These are phyloP conservation scores for Okapia johnstoni DNA, from an alignment of 2,113 vertebrate genomes.

Conservation along the genomic window DNA sequence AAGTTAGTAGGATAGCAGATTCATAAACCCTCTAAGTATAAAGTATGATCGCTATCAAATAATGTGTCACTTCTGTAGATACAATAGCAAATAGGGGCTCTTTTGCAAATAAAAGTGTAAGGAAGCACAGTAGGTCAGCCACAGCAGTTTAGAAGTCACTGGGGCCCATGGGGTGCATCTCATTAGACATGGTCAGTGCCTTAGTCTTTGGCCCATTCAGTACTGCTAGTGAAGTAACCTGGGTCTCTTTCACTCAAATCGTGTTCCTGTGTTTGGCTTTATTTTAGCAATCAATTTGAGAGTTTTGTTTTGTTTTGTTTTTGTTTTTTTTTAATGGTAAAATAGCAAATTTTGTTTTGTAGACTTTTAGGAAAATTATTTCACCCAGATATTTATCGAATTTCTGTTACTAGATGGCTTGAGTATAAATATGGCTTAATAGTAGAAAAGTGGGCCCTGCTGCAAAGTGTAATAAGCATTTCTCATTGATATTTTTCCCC, in stretches of 20 bases:
- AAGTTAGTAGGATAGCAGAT: background rate
- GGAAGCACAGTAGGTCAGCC: background rate
- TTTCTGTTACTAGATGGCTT: background rate
- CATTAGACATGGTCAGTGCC: background rate
- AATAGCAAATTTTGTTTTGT: slow-evolving; percentile 5
- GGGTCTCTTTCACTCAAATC: background rate
- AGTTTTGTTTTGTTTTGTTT: background rate
- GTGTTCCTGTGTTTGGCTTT: background rate
- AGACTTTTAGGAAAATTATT: slow-evolving; percentile 23
- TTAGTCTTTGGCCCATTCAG: background rate
- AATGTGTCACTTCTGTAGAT: background rate
- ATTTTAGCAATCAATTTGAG: background rate
- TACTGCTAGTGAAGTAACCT: background rate
- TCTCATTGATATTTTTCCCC: background rate
- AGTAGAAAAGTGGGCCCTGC: background rate
- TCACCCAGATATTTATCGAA: background rate
- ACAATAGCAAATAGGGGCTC: slow-evolving; percentile 1
- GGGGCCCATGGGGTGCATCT: background rate
- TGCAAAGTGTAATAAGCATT: background rate
- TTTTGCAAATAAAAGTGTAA: background rate
- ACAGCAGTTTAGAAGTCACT: background rate
- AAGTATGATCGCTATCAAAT: slow-evolving; percentile 24
- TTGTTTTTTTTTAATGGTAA: background rate
- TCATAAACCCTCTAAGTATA: background rate
- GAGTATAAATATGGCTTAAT: background rate